These are phyloP conservation scores for Bradysia coprophila DNA, from an alignment of 1,140 invertebrate genomes.

Conservation along the genomic window DNA sequence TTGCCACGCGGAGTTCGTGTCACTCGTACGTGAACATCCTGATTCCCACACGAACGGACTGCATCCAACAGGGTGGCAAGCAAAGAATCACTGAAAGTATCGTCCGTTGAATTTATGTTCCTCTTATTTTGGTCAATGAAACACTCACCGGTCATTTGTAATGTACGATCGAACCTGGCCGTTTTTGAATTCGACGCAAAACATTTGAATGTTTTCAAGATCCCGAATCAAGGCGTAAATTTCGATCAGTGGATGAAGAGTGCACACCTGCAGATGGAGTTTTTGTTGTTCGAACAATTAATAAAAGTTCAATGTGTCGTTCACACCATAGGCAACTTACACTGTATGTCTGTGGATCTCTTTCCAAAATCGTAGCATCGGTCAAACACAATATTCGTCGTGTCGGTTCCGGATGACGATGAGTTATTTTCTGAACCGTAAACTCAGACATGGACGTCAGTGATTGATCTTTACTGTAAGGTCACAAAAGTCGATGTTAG, in stretches of 20 bases:
- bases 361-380: conserved; percentile 86
- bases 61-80: conserved; percentile 91
- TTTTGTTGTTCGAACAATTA: background rate
- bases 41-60: conserved; percentile 87
- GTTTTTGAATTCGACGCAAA: conserved; percentile 87
- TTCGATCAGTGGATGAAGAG: conserved; percentile 70
- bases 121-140: conserved; percentile 3
- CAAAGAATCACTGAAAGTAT: conserved; percentile 77
- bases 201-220: conserved; percentile 80
- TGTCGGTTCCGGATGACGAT: conserved; percentile 58
- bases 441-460: conserved; percentile 87
- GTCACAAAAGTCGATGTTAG: conserved; percentile 5
- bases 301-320: background rate
- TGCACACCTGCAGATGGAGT: conserved; percentile 25
- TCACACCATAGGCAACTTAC: too few species aligned
- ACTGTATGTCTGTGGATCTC: conserved; percentile 91
- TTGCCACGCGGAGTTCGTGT: conserved; percentile 60
- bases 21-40: conserved; percentile 93
- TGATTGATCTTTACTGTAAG: conserved; percentile 62
- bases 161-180: conserved; percentile 74
- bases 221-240: conserved; percentile 84
- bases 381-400: conserved; percentile 84
- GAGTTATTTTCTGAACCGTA: conserved; percentile 69
- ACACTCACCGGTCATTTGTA: conserved; percentile 47
- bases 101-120: conserved; percentile 1